A percentile compares a stretch with the other conserved stretches of the same genome.
These are phyloP conservation scores for Paracanthobrama guichenoti DNA, from an alignment of 2,113 vertebrate species.

Conservation along the genomic window DNA sequence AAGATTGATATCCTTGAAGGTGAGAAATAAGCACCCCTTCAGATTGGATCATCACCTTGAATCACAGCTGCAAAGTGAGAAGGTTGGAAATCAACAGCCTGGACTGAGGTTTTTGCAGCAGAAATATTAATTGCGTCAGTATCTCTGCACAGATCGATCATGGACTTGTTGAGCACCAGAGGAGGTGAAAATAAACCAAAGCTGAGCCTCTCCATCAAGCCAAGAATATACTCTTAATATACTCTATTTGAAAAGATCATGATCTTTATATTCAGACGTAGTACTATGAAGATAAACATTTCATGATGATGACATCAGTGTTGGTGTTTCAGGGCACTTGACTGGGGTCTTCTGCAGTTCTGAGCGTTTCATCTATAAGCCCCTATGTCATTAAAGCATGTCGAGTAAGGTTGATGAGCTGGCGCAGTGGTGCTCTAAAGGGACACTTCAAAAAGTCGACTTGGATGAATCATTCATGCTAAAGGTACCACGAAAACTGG, in stretches of 20 bases:
- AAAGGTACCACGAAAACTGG: constrained; percentile 50
- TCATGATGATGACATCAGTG: background rate
- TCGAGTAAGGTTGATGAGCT: constrained; percentile 51
- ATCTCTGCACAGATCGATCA: constrained; percentile 1
- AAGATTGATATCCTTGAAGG: background rate
- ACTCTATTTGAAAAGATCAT: background rate
- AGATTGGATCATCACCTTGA: constrained; percentile 6
- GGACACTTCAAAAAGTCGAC: constrained; percentile 59
- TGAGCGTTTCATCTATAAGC: constrained; percentile 45
- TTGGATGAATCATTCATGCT: constrained; percentile 60
- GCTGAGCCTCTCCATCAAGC: background rate
- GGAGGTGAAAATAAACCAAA: background rate
- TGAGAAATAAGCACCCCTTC: constrained; percentile 3
- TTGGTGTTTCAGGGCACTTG: background rate
- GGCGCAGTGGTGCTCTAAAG: constrained; percentile 25
- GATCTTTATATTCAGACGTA: background rate
- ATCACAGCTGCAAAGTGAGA: constrained; percentile 5
- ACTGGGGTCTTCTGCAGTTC: constrained; percentile 4
- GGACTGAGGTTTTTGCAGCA: background rate
- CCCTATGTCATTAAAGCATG: constrained; percentile 48
- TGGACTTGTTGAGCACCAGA: background rate
- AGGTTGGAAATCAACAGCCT: constrained; percentile 1
- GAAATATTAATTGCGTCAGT: background rate
- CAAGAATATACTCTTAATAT: background rate
- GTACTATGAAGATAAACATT: background rate